Evolutionary conservation across 1,140 invertebrate genomes (phyloP), one percentile per base, ranked within the genome.

Genomic region (Chrysoperla carnea): DNA sequence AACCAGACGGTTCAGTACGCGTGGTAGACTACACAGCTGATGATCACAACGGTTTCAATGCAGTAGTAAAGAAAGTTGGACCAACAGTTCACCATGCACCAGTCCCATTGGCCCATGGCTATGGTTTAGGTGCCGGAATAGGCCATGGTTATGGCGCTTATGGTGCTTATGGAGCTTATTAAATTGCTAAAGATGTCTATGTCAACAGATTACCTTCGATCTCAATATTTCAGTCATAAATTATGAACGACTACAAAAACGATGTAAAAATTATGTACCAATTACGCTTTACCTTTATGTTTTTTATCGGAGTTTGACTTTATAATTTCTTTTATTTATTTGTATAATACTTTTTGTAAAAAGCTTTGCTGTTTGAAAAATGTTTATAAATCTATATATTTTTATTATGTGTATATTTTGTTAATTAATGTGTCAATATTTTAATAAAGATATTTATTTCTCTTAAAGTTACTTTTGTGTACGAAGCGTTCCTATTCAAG

Each of bases 21-120:
- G 69, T 66, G 1, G 76, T 78, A 37, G 69, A 74, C 50, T 80
- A 80, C 55, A 75, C 73, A 0, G 76, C 76, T 15, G 77, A 78
- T 53, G 71, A 77, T 42, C 67, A 72, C 49, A 70, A 70, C 47
- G 75, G 75, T 6, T 75, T 73, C 53, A 69, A 71, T 46, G 69
- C 68, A 0, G 63, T 70, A 5, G 68, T 70, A 2, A 8, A 28
- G 9, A 39, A 39, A 27, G 11, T 27, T 8, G 38, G 28, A 27
- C 38, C 38, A 23, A 2, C 15, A n/a, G 8, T 13, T 4, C 37
- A 38, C 14, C 17, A 39, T 23, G 13, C 38, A 27, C 13, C 38
- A 39, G 11, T 17, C 7, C 14, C 38, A 17, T 27, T 15, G 5
- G 23, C 27, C 27, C 17, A 23, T 23, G 17, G 17, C 5, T 23